Evolutionary conservation across 2,113 vertebrate genomes (phyloP).

Genomic region (Illadopsis cleaveri): DNA sequence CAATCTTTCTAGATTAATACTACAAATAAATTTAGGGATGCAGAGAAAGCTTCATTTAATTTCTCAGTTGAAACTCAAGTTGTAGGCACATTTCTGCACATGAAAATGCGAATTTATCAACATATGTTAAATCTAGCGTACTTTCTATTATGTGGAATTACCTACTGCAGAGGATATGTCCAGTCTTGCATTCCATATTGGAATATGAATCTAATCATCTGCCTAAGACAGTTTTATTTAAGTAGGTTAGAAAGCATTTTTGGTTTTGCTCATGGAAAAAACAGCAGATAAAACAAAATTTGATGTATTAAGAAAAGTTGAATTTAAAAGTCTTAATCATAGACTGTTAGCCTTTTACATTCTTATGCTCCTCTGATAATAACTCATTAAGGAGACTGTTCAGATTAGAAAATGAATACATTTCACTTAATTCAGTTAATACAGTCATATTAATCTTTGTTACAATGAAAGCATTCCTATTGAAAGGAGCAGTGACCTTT

Average conservation of each 20-base stretch:
- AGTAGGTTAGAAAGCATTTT: not conserved
- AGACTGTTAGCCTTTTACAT: not conserved
- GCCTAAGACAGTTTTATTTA: not conserved
- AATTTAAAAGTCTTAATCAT: not conserved
- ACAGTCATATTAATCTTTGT: not conserved
- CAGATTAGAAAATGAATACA: not conserved
- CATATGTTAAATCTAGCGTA: not conserved
- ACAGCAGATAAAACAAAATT: not conserved
- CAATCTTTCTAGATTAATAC: not conserved
- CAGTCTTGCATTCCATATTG: not conserved
- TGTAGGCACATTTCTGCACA: not conserved
- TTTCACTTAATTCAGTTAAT: slow-evolving; percentile 47
- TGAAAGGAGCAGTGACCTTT: slow-evolving; percentile 15
- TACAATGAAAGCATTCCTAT: not conserved
- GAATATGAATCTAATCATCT: not conserved
- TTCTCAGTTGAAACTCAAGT: not conserved
- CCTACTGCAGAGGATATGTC: not conserved
- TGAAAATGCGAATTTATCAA: not conserved
- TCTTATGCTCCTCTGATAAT: not conserved
- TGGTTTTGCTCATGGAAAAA: not conserved
- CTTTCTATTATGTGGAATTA: not conserved
- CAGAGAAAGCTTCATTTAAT: not conserved
- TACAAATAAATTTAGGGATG: not conserved
- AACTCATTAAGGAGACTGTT: not conserved
- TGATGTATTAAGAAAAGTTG: not conserved